Conservation (phyloP, 2,797 vertebrate species). For the Anabas testudineus region DNA sequence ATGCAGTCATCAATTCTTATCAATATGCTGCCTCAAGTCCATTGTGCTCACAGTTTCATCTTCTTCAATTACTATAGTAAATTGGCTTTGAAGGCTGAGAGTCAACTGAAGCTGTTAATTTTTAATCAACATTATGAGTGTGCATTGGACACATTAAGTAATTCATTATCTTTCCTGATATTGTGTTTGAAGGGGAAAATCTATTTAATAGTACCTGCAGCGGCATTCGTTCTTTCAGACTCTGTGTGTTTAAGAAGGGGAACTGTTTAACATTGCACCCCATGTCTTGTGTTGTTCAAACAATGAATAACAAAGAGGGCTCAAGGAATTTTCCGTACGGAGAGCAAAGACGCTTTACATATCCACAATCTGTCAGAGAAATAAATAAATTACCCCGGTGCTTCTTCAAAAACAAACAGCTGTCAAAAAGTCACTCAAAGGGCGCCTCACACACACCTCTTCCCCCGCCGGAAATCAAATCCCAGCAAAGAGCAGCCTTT, state of each 20-base stretch:
- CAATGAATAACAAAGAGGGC: conserved; percentile 76
- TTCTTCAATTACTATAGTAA: conserved; percentile 75
- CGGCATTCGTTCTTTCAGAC: conserved; percentile 30
- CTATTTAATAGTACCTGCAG: conserved; percentile 47
- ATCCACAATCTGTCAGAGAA: conserved; percentile 76
- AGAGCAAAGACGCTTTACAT: conserved; percentile 66
- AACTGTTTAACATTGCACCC: conserved; percentile 51
- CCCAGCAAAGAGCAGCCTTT: conserved; percentile 55
- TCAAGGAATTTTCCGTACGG: conserved; percentile 60
- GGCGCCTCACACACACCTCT: conserved; percentile 41
- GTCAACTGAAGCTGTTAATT: conserved; percentile 67
- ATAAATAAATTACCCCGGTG: conserved; percentile 75
- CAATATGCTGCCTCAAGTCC: conserved; percentile 65
- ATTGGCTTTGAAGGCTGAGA: conserved; percentile 70
- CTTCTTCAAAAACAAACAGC: conserved; percentile 78
- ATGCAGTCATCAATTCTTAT: conserved; percentile 75
- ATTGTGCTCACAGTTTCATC: conserved; percentile 71
- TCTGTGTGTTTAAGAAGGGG: conserved; percentile 23
- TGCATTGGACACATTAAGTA: conserved; percentile 41
- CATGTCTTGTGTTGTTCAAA: conserved; percentile 57
- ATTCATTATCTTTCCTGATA: conserved; percentile 51
- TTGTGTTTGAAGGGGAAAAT: conserved; percentile 29
- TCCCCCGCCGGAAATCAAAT: conserved; percentile 61
- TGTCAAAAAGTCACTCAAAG: conserved; percentile 80
- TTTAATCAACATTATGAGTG: conserved; percentile 66